These are phyloP conservation scores for Laterallus jamaicensis DNA, from an alignment of 2,113 vertebrate genomes.

Conservation along the genomic window DNA sequence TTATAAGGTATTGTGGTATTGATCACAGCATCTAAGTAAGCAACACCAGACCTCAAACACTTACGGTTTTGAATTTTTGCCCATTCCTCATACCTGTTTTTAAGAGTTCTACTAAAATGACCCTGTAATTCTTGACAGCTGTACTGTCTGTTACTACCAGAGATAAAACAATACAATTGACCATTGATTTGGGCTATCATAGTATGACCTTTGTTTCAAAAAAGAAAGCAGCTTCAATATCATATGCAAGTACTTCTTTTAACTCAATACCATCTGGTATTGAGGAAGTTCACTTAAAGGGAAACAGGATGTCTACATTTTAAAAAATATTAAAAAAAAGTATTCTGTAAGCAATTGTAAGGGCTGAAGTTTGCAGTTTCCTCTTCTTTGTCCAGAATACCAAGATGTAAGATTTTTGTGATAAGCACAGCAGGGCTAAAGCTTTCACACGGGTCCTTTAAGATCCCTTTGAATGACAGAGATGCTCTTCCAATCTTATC, in stretches of 20 bases:
- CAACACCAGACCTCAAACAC: background rate
- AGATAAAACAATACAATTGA: background rate
- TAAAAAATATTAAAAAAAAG: background rate
- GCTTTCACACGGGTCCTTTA: background rate
- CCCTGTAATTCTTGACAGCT: background rate
- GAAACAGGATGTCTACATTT: background rate
- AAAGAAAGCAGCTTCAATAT: background rate
- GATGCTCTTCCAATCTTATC: background rate
- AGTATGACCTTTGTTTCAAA: background rate
- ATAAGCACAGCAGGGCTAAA: background rate
- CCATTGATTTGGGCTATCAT: background rate
- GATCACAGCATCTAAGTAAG: background rate
- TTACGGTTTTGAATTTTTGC: background rate
- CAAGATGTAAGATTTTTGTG: background rate
- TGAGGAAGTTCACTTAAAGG: background rate
- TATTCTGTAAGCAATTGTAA: background rate
- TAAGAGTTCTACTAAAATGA: background rate
- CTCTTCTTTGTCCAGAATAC: background rate
- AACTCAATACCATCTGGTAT: background rate
- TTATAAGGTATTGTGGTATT: background rate
- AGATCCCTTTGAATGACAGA: background rate
- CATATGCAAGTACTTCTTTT: background rate
- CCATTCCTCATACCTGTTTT: background rate
- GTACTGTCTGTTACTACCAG: background rate
- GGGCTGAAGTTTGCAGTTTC: background rate